These are phyloP conservation scores for Pseudocheirus occidentalis DNA, from an alignment of 2,797 vertebrate species.

Conservation along the genomic window DNA sequence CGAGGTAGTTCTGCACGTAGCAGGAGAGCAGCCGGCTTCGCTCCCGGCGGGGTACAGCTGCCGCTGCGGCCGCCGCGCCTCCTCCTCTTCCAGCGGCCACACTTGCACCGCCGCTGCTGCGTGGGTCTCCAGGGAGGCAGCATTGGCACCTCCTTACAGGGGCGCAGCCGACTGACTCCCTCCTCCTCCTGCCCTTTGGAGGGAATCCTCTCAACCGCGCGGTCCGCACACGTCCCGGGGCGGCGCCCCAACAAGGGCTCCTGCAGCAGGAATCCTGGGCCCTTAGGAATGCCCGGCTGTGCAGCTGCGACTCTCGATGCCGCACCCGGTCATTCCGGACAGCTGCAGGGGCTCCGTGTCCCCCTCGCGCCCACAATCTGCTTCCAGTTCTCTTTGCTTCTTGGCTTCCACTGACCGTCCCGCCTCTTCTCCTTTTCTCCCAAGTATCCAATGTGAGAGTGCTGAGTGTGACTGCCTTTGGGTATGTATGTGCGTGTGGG, in stretches of 20 bases:
- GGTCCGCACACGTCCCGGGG: constrained; percentile 72
- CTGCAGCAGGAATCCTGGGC: constrained; percentile 76
- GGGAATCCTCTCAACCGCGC: constrained; percentile 67
- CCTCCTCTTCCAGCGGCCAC: constrained; percentile 77
- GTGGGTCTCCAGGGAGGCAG: constrained; percentile 60
- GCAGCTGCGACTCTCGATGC: constrained; percentile 69
- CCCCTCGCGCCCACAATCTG: constrained; percentile 20
- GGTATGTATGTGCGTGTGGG: background rate
- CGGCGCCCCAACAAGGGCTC: constrained; percentile 78
- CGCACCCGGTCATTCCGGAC: constrained; percentile 83
- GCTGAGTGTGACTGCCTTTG: constrained; percentile 17
- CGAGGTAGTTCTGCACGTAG: constrained; percentile 98
- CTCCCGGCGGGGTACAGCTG: constrained; percentile 83
- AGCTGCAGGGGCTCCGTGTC: constrained; percentile 33
- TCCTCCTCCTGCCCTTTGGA: constrained; percentile 55
- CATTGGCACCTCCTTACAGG: constrained; percentile 49
- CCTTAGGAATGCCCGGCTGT: background rate
- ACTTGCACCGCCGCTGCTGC: constrained; percentile 71
- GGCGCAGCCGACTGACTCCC: constrained; percentile 65
- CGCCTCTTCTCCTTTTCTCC: background rate
- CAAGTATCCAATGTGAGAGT: constrained; percentile 36
- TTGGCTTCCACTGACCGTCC: constrained; percentile 63
- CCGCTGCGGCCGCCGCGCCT: constrained; percentile 61
- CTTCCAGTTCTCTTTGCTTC: constrained; percentile 23
- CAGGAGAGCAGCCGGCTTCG: constrained; percentile 91